Evolutionary conservation across 2,113 vertebrate genomes (phyloP).

Genomic region (Phrynocephalus versicolor): DNA sequence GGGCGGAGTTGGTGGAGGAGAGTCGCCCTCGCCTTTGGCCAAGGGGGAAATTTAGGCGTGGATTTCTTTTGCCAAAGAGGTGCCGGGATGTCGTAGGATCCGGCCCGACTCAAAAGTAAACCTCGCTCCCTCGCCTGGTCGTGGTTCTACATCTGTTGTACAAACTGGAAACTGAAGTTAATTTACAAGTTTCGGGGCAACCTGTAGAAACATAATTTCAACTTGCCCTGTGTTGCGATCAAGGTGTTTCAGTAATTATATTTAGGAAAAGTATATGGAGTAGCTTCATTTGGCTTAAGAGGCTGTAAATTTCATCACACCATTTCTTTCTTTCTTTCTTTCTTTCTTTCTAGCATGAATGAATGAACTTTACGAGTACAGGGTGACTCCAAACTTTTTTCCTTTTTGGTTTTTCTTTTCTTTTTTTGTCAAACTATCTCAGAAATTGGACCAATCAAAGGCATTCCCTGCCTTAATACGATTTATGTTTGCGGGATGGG

Average conservation of each 20-base stretch:
- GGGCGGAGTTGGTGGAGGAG: background rate
- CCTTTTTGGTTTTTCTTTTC: background rate
- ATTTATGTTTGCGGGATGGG: background rate
- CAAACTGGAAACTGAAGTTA: background rate
- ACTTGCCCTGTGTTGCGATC: no score
- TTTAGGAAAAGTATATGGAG: background rate
- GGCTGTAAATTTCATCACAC: no score
- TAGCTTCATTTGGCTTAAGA: no score
- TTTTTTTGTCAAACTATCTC: background rate
- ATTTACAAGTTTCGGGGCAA: background rate
- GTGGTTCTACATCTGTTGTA: no score
- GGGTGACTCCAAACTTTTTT: background rate
- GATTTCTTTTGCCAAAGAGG: no score
- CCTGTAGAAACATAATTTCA: background rate
- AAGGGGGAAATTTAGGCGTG: background rate
- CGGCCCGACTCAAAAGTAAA: no score
- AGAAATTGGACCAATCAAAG: background rate
- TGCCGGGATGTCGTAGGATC: no score
- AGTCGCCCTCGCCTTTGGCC: background rate
- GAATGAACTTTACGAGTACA: no score
- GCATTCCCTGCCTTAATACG: background rate
- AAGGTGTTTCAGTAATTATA: background rate
- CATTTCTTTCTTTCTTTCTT: background rate
- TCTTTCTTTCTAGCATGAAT: background rate
- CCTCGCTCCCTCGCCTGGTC: no score